These are phyloP conservation scores for Schrankia costaestrigalis DNA, from an alignment of 2,888 invertebrate genomes.

Conservation along the genomic window DNA sequence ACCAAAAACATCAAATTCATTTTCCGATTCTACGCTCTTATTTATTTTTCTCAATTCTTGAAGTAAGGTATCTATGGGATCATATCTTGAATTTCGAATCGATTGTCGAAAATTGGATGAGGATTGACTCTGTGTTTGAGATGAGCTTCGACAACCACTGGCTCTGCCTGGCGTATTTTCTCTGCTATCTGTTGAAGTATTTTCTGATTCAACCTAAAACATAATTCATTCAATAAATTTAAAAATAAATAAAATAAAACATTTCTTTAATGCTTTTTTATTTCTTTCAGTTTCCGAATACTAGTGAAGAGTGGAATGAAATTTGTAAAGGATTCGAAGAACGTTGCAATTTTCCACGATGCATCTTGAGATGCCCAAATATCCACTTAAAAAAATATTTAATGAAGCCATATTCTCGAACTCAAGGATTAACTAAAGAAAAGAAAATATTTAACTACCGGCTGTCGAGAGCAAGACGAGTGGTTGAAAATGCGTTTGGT, in stretches of 20 bases:
- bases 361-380: conserved; percentile 10
- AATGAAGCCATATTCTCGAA: no score
- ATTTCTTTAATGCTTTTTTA: conserved; percentile 12
- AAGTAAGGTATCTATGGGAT: conserved; percentile 3
- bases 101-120: conserved; percentile 17
- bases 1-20: conserved; percentile 19
- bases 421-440: no score
- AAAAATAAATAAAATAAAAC: conserved; percentile 15
- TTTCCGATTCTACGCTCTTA: conserved; percentile 14
- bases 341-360: conserved; percentile 11
- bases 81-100: conserved; percentile 16
- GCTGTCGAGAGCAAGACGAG: no score
- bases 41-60: conserved; percentile 13
- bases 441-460: no score
- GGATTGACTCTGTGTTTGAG: conserved; percentile 17
- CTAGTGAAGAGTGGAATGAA: conserved; percentile 5
- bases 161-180: conserved; percentile 17
- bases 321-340: conserved; percentile 12
- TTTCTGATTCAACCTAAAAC: conserved; percentile 17
- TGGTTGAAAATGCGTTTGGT: no score
- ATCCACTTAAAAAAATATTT: no score
- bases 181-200: conserved; percentile 18
- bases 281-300: conserved; percentile 13
- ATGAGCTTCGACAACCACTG: conserved; percentile 13
- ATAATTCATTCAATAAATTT: conserved; percentile 16